Base-by-base conservation (phyloP, 2,888 invertebrate species). In the Drosophila histrio region DNA sequence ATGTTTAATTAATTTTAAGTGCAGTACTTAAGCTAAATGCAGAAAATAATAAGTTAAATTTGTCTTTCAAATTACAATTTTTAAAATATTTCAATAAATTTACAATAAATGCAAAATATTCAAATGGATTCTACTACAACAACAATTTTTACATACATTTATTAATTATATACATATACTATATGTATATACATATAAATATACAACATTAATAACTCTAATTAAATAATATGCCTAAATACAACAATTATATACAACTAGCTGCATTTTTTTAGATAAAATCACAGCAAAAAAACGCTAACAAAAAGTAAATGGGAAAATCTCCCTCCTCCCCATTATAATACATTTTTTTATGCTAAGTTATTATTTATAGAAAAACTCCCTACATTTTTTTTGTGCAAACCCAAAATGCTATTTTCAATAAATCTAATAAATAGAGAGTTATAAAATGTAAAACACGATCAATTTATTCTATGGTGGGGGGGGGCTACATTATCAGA, bases 1-100 rank as follows among this genome's bases (percentile, higher is more conserved):
- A 72, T 72, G 72, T 65, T 75, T 69, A 76, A 64, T 69, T 75
- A 76, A 71, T 77, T 77, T 77, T 77, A 76, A 76, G 76, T 77
- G 52, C 61, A 77, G 77, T 76, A 76, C 76, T 76, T 76, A 66
- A 73, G 72, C 58, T 57, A 58, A 60, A 56, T 21, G 57, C 39
- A 13, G 28, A 57, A 28, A 65, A 34, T 66, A 47, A 32, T 57
- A 21, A 66, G 46, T 50, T 44, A 11, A 67, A 61, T 67, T 67
- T 7, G 36, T 26, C 46, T 41, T 62, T 69, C 44, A 50, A 60
- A 44, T 46, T 21, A 49, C n/a, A 52, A 68, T 38, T 26, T 56
- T 26, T 17, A 34, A 34, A 30, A 57, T 43, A 26, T 44, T 32
- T 34, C 15, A 26, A 56, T 43, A 36, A 47, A 59, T 46, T 32